These are phyloP conservation scores for Synanthedon formicaeformis DNA, from an alignment of 2,888 invertebrate genomes.

Conservation along the genomic window DNA sequence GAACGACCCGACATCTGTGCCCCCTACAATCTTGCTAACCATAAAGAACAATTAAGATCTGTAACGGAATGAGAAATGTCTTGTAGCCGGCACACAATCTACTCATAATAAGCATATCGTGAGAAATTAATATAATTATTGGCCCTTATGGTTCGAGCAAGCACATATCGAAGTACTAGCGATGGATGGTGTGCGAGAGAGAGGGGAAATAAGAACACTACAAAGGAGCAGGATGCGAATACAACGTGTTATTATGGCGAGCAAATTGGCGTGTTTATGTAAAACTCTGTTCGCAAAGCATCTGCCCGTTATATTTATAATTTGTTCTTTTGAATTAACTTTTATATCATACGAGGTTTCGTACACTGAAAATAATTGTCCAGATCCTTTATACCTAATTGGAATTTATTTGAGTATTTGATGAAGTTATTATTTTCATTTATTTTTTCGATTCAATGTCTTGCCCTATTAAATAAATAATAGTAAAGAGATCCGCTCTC, in stretches of 20 bases:
- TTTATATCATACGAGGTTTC: constrained; percentile 24
- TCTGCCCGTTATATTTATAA: constrained; percentile 28
- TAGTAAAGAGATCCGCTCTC: too few species aligned
- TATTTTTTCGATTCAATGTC: too few species aligned
- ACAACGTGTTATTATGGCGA: constrained; percentile 40
- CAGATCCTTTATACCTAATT: background rate
- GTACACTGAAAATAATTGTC: background rate
- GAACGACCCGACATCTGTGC: constrained; percentile 6
- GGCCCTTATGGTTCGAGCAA: constrained; percentile 27
- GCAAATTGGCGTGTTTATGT: constrained; percentile 52
- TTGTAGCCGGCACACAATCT: constrained; percentile 30
- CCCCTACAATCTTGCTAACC: constrained; percentile 4
- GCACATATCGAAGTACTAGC: constrained; percentile 22
- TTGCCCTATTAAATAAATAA: too few species aligned
- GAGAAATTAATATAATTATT: constrained; percentile 54
- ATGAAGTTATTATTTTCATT: background rate
- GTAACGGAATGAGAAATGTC: constrained; percentile 21
- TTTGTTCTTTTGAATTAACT: constrained; percentile 20
- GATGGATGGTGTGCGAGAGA: constrained; percentile 22
- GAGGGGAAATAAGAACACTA: constrained; percentile 13
- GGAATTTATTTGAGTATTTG: background rate
- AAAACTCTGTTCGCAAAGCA: constrained; percentile 34
- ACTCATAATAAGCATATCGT: constrained; percentile 41
- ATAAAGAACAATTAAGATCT: constrained; percentile 13
- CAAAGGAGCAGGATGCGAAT: constrained; percentile 17